phyloP scores from a whole-genome alignment of 2,113 vertebrate genomes.

The Lonchura striata region DNA sequence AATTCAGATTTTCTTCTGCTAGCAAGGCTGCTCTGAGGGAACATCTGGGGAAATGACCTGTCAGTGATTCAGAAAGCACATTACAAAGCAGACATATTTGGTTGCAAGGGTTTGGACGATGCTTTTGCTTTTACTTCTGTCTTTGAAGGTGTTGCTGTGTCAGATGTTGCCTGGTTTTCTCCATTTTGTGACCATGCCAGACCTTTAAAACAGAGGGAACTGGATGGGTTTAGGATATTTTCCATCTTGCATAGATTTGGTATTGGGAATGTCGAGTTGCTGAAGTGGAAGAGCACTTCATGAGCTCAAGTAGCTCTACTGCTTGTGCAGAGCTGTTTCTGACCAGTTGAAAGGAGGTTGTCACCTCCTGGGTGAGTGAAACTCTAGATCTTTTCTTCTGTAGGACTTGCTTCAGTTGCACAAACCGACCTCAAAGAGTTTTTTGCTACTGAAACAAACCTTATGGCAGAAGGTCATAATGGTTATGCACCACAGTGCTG shows the following conservation, averaged over 20 bases:
- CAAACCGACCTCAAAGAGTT: background rate
- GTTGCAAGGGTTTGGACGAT: background rate
- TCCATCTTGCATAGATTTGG: background rate
- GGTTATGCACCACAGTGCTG: accelerated
- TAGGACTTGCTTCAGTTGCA: background rate
- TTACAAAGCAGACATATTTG: background rate
- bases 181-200: background rate
- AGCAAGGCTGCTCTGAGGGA: background rate
- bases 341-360: background rate
- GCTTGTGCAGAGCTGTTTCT: background rate
- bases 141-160: background rate
- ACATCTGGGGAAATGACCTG: background rate
- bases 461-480: background rate
- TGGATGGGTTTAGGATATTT: background rate
- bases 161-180: background rate
- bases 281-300: background rate
- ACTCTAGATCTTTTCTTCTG: background rate
- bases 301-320: background rate
- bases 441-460: background rate
- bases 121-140: background rate
- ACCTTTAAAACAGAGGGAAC: background rate
- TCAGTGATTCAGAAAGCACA: background rate
- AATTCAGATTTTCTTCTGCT: background rate
- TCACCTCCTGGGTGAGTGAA: background rate
- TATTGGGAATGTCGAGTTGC: background rate